Evolutionary conservation across 2,888 invertebrate species (phyloP), one percentile per base, ranked within the genome.

Genomic region (Psococerastis gibbosa): DNA sequence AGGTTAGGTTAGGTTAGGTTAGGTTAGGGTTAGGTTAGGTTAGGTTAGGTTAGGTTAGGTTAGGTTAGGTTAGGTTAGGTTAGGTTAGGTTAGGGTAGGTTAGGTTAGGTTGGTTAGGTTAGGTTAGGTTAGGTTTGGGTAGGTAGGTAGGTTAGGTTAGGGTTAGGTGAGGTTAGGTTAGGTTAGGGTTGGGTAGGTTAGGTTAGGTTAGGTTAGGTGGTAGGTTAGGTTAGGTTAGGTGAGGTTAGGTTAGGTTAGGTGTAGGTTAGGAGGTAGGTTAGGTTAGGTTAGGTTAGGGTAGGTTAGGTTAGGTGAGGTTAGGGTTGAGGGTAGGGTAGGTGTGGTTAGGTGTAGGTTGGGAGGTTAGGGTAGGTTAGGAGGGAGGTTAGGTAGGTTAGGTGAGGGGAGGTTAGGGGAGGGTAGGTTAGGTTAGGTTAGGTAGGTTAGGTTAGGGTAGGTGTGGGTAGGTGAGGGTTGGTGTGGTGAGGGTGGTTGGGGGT

Each of bases 1-100:
- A n/a, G n/a, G n/a, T n/a, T n/a, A 27, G 48, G 48, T 49, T 47
- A 41, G 48, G 48, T 46, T 46, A 18, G 48, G 48, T 46, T 45
- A 42, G 48, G 44, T 49, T 47, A 42, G 48, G 48, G 4, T 27
- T n/a, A 34, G 32, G 13, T 44, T n/a, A 27, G 32, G 18, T 44
- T 33, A 32, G 42, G 13, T 18, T 13, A 32, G 42, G 23, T 3
- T 13, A 31, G 42, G 13, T 42, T 13, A 31, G 31, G 31, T 31
- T 31, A 31, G 42, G 44, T 42, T 44, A 22, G 44, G 41, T 43
- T 44, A 34, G 23, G 41, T 43, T 44, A 23, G 42, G 44, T 44
- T 18, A 23, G 31, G n/a, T n/a, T n/a, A n/a, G n/a, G n/a, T n/a
- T n/a, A n/a, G n/a, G n/a, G n/a, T n/a, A n/a, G n/a, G n/a, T n/a